Conservation (phyloP, 1,140 invertebrate genomes). For the Neodiprion virginianus region DNA sequence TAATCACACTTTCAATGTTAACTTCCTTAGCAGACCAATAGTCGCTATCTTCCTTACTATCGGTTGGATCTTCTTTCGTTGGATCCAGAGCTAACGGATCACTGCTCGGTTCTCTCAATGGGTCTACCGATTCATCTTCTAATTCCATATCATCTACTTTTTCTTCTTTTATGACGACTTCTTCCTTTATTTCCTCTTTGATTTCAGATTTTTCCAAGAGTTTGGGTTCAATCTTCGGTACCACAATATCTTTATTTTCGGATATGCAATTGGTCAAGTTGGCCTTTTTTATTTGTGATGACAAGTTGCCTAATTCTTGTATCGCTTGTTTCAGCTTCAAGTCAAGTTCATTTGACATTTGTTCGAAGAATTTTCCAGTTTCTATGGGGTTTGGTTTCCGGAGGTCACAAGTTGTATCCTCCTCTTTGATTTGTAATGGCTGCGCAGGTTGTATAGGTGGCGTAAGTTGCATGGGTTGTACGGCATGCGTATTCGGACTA, state of each 20-base stretch:
- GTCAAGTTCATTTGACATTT: conserved; percentile 20
- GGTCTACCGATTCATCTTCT: conserved; percentile 35
- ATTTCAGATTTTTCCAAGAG: conserved; percentile 26
- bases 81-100: conserved; percentile 44
- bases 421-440: conserved; percentile 28
- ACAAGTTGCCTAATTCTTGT: conserved; percentile 14
- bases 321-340: conserved; percentile 21
- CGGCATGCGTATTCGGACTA: conserved; percentile 25
- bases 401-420: neutral
- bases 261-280: conserved; percentile 38
- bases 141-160: conserved; percentile 36
- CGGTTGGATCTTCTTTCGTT: conserved; percentile 57
- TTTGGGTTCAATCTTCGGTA: conserved; percentile 38
- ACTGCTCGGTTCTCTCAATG: conserved; percentile 33
- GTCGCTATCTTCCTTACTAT: conserved; percentile 75
- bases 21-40: conserved; percentile 80
- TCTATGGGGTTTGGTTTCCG: conserved; percentile 8
- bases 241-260: conserved; percentile 36
- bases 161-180: conserved; percentile 30
- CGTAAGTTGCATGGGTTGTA: conserved; percentile 39
- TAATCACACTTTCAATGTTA: conserved; percentile 80
- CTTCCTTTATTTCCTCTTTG: conserved; percentile 30
- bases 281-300: conserved; percentile 20
- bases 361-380: conserved; percentile 13
- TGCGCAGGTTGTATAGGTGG: conserved; percentile 34